Evolutionary conservation across 37 sponge, comb jelly and placozoan genomes (phyloP).

Genomic region (Aplysina aerophoba): DNA sequence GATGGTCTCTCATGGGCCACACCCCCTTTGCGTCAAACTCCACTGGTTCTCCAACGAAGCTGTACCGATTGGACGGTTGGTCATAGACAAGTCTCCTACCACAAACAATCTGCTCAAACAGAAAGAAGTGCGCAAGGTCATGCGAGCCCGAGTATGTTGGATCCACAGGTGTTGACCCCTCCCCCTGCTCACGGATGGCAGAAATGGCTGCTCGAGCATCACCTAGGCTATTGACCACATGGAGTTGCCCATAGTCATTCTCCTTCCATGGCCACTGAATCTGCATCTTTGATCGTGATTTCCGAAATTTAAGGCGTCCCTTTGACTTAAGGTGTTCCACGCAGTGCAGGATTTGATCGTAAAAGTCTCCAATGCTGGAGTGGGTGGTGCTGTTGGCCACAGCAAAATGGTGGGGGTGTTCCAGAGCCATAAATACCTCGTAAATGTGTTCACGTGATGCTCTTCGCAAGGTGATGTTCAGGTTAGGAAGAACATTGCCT

Average conservation of each 20-base stretch:
- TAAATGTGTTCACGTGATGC: conserved; percentile 22
- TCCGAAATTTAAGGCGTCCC: conserved; percentile 16
- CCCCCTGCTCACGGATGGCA: conserved; percentile 50
- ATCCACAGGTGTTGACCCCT: conserved; percentile 47
- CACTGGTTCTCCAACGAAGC: conserved; percentile 28
- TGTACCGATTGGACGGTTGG: conserved; percentile 5
- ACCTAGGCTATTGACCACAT: conserved; percentile 10
- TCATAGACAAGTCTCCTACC: background rate
- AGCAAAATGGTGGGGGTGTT: conserved; percentile 24
- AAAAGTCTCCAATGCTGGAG: conserved; percentile 69
- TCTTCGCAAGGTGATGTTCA: conserved; percentile 28
- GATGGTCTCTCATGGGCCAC: conserved; percentile 68
- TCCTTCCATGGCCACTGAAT: conserved; percentile 44
- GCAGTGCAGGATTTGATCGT: conserved; percentile 50
- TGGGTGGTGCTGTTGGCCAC: background rate
- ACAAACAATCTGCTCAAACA: conserved; percentile 62
- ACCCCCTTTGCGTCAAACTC: conserved; percentile 43
- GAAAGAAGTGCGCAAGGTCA: conserved; percentile 56
- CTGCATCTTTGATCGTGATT: background rate
- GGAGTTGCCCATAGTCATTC: background rate
- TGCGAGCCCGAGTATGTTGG: background rate
- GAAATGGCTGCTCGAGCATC: conserved; percentile 35
- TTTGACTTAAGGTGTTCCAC: background rate
- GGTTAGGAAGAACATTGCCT: conserved; percentile 47
- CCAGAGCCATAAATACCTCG: conserved; percentile 54